These are phyloP conservation scores for Melieria omissa DNA, from an alignment of 2,888 invertebrate species.

Conservation along the genomic window DNA sequence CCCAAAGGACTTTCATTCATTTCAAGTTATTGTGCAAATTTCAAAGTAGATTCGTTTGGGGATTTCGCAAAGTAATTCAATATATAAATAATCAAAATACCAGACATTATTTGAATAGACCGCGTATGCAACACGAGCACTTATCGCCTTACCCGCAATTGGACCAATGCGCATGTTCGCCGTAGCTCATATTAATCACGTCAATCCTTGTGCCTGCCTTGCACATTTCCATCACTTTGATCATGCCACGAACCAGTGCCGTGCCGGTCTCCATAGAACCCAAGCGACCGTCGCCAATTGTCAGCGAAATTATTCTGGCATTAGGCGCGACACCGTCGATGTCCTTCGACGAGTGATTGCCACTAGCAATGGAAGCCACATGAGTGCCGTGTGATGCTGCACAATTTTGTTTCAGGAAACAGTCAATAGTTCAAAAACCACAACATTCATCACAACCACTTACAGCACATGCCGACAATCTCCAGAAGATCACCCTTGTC, in stretches of 20 bases:
- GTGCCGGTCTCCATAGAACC: slow-evolving; percentile 98
- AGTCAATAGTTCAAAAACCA: neutral
- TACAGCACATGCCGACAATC: slow-evolving; percentile 94
- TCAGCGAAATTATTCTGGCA: slow-evolving; percentile 91
- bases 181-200: slow-evolving; percentile 98
- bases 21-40: slow-evolving; percentile 14
- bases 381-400: slow-evolving; percentile 96
- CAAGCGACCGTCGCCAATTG: slow-evolving; percentile 92
- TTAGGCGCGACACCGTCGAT: slow-evolving; percentile 96
- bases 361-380: slow-evolving; percentile 96
- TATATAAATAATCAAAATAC: neutral
- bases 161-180: slow-evolving; percentile 93
- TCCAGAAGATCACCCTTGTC: slow-evolving; percentile 91
- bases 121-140: neutral
- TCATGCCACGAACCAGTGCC: slow-evolving; percentile 90
- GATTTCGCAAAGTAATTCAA: slow-evolving; percentile 9
- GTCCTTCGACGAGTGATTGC: slow-evolving; percentile 84
- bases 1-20: slow-evolving; percentile 30
- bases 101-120: slow-evolving; percentile 1
- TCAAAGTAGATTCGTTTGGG: slow-evolving; percentile 38
- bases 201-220: slow-evolving; percentile 74
- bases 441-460: slow-evolving; percentile 62
- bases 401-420: slow-evolving; percentile 45
- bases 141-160: slow-evolving; percentile 80
- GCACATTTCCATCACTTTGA: slow-evolving; percentile 81